Percentiles rank a stretch among this genome's conserved stretches.
These are phyloP conservation scores for Chloropsis hardwickii DNA, from an alignment of 2,113 vertebrate genomes.

Conservation along the genomic window DNA sequence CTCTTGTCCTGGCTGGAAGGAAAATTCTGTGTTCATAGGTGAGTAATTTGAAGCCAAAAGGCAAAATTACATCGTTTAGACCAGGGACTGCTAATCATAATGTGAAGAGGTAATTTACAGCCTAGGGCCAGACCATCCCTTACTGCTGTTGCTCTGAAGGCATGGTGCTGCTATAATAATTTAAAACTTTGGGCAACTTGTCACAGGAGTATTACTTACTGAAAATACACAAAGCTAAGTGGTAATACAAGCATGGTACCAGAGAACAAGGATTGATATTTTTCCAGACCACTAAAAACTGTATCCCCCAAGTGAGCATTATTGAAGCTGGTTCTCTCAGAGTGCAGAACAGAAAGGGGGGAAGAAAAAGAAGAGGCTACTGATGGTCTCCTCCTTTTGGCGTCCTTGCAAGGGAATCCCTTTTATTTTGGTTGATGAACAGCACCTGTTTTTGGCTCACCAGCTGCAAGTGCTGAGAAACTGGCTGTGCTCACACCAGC, in stretches of 20 bases:
- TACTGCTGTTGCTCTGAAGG: neutral
- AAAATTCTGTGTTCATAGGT: neutral
- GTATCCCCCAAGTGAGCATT: fast-evolving
- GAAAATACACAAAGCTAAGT: neutral
- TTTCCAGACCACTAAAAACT: neutral
- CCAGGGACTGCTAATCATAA: neutral
- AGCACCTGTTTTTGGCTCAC: neutral
- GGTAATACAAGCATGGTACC: neutral
- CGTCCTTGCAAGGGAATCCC: neutral
- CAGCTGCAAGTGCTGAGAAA: neutral
- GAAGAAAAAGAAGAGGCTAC: neutral
- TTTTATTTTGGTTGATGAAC: neutral
- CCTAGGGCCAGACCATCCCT: neutral
- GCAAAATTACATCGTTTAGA: neutral
- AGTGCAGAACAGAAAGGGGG: fast-evolving
- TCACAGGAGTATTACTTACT: fast-evolving
- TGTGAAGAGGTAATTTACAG: neutral
- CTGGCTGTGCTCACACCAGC: neutral
- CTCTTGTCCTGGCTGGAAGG: no score
- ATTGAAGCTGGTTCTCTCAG: neutral
- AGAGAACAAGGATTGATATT: neutral
- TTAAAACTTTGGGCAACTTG: fast-evolving
- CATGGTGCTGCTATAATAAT: neutral
- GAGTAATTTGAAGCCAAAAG: neutral
- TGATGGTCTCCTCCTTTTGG: neutral